Evolutionary conservation across 2,113 vertebrate species (phyloP).

Genomic region (Cairina moschata): DNA sequence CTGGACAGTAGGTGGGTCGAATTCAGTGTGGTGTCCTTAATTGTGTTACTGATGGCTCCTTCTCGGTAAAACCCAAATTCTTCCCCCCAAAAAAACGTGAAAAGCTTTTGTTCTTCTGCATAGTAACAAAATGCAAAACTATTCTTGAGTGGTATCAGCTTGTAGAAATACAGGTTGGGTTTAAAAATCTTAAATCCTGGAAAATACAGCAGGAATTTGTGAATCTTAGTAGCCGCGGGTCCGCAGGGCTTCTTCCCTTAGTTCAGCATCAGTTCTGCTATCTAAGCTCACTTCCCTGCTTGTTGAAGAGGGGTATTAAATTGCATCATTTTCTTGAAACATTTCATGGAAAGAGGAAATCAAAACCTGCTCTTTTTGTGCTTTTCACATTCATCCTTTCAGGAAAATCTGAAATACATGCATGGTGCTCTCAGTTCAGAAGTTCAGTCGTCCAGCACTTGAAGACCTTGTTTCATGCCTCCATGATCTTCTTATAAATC

Average conservation of each 20-base stretch:
- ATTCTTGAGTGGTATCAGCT: no score
- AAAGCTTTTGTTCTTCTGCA: background rate
- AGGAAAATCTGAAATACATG: background rate
- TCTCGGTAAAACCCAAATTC: background rate
- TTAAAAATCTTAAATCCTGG: background rate
- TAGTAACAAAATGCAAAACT: rapidly evolving
- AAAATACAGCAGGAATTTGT: background rate
- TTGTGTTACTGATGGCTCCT: rapidly evolving
- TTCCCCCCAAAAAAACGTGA: background rate
- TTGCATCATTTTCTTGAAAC: background rate
- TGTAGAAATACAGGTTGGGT: background rate
- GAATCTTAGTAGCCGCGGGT: rapidly evolving
- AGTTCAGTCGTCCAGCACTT: background rate
- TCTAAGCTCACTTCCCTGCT: background rate
- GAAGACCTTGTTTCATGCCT: background rate
- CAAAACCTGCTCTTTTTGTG: background rate
- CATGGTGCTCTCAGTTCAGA: background rate
- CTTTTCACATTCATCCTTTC: background rate
- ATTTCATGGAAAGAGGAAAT: background rate
- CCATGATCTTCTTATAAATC: background rate
- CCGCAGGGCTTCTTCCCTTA: background rate
- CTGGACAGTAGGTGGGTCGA: background rate
- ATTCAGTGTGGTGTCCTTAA: rapidly evolving
- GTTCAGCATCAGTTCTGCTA: background rate
- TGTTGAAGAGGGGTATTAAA: background rate